These are phyloP conservation scores for Drosophila borborema DNA, from an alignment of 2,888 invertebrate genomes.

Conservation along the genomic window DNA sequence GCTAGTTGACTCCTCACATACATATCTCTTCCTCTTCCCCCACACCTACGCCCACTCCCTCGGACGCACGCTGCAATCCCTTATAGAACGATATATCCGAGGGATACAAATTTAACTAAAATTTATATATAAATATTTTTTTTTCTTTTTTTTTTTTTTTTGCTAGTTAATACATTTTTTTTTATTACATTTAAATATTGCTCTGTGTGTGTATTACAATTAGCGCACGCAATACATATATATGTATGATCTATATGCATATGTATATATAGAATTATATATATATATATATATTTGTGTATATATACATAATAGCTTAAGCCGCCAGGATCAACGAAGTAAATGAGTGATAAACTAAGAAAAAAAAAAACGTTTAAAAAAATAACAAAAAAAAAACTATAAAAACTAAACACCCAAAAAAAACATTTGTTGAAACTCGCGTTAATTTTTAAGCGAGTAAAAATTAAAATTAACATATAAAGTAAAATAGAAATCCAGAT, in stretches of 20 bases:
- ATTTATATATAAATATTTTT: conserved; percentile 18
- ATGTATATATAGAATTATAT: conserved; percentile 17
- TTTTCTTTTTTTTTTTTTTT: conserved; percentile 31
- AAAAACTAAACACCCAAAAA: conserved; percentile 14
- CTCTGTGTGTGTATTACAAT: conserved; percentile 34
- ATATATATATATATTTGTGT: conserved; percentile 30
- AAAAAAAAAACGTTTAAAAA: conserved; percentile 18
- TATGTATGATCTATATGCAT: conserved; percentile 20
- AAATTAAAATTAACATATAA: conserved; percentile 7
- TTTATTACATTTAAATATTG: conserved; percentile 39
- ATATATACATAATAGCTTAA: conserved; percentile 53
- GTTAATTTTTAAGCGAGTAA: conserved; percentile 31
- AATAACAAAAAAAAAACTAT: conserved; percentile 10
- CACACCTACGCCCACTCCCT: not conserved
- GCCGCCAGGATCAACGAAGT: conserved; percentile 84
- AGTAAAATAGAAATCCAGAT: not conserved
- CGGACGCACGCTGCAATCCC: conserved; percentile 41
- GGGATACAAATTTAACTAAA: conserved; percentile 14
- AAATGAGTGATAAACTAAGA: conserved; percentile 82
- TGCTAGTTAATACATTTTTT: conserved; percentile 58
- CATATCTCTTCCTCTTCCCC: conserved; percentile 26
- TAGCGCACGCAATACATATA: conserved; percentile 25
- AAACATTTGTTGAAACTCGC: conserved; percentile 49
- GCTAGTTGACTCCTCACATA: conserved; percentile 44
- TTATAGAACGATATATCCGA: not conserved